These are phyloP conservation scores for Dufourea novaeangliae DNA, from an alignment of 1,140 invertebrate species.

Conservation along the genomic window DNA sequence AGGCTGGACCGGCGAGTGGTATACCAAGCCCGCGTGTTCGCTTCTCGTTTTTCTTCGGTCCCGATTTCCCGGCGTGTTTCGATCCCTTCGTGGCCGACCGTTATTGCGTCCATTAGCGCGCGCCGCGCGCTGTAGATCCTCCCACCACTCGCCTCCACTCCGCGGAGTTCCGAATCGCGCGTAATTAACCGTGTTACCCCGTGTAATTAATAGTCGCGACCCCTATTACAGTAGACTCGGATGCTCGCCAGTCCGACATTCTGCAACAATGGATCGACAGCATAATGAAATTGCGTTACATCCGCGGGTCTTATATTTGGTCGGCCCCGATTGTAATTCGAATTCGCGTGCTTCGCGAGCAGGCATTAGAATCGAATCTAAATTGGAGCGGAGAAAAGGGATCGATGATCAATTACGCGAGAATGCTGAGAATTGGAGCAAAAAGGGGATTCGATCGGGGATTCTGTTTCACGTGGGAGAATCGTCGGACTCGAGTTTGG, in stretches of 20 bases:
- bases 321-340: conserved; percentile 1
- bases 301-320: neutral
- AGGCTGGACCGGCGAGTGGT: neutral
- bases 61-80: conserved; percentile 23
- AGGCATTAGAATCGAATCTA: neutral
- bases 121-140: too few relatives aligned
- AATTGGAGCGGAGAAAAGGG: neutral
- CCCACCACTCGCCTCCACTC: too few relatives aligned
- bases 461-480: too few relatives aligned
- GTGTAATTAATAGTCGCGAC: conserved; percentile 47
- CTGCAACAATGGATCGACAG: conserved; percentile 15
- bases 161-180: conserved; percentile 40
- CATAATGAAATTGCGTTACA: conserved; percentile 20
- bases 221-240: conserved; percentile 11
- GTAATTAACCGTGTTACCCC: conserved; percentile 46
- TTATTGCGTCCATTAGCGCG: conserved; percentile 47
- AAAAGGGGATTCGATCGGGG: too few relatives aligned
- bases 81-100: conserved; percentile 31
- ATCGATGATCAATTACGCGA: neutral
- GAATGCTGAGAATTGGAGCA: too few relatives aligned
- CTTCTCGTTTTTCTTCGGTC: conserved; percentile 36
- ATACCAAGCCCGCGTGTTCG: neutral
- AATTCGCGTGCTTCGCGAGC: neutral
- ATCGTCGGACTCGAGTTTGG: too few relatives aligned
- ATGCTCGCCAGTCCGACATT: conserved; percentile 17